A percentile compares a stretch with the other conserved stretches of the same genome.
Evolutionary conservation across 2,797 vertebrate genomes (phyloP).

Genomic region (Poeciliopsis paucimaculata): DNA sequence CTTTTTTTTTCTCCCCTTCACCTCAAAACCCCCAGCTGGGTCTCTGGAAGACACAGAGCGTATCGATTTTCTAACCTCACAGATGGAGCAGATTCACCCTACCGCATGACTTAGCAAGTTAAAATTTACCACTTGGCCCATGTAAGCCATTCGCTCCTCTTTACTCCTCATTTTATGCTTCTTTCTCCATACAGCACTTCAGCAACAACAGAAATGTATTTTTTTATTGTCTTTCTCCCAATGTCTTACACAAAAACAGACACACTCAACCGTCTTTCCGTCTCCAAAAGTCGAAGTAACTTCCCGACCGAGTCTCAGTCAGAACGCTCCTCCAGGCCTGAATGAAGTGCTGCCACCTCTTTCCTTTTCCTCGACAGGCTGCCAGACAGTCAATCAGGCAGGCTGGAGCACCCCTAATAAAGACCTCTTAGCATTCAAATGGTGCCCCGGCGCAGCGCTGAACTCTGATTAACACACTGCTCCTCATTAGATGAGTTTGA

Average conservation of each 20-base stretch:
- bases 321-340: conserved; percentile 55
- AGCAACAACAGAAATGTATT: conserved; percentile 2
- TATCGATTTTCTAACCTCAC: conserved; percentile 64
- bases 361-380: conserved; percentile 60
- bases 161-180: conserved; percentile 22
- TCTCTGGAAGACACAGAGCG: conserved; percentile 32
- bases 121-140: conserved; percentile 49
- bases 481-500: conserved; percentile 64
- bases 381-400: conserved; percentile 76
- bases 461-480: conserved; percentile 71
- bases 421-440: conserved; percentile 74
- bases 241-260: not conserved
- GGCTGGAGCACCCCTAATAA: conserved; percentile 66
- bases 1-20: not conserved
- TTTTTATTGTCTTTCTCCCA: conserved; percentile 8
- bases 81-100: conserved; percentile 57
- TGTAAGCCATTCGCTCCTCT: conserved; percentile 52
- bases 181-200: conserved; percentile 17
- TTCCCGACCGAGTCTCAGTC: conserved; percentile 63
- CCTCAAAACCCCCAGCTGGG: conserved; percentile 31
- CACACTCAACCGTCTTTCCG: conserved; percentile 25
- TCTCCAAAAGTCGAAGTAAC: conserved; percentile 57
- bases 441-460: conserved; percentile 51
- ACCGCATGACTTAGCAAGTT: conserved; percentile 55
- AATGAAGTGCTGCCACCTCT: conserved; percentile 68